Percentiles rank a stretch among this genome's conserved stretches.
phyloP scores from a whole-genome alignment of 2,888 invertebrate genomes.

The Drepana falcataria region DNA sequence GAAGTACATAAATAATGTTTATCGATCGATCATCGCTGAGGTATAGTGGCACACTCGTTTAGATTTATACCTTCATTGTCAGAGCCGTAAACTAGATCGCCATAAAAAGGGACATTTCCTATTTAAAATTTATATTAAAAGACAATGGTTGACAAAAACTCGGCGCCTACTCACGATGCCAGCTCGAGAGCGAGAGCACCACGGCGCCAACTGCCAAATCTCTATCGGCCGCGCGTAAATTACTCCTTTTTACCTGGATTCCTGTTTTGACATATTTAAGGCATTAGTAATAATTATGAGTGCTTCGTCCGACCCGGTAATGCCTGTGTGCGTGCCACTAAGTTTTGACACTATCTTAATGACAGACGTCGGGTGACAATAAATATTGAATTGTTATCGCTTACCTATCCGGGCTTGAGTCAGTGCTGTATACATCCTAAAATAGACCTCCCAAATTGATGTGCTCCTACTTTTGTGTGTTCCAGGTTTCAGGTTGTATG shows the following conservation, averaged over 20 bases:
- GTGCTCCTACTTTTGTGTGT: conserved; percentile 8
- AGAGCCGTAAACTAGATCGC: conserved; percentile 77
- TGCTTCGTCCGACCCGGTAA: conserved; percentile 60
- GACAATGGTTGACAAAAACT: conserved; percentile 77
- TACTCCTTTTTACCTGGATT: conserved; percentile 79
- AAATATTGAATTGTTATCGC: conserved; percentile 76
- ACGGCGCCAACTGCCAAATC: conserved; percentile 78
- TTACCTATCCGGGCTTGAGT: conserved; percentile 61
- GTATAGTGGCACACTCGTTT: conserved; percentile 63
- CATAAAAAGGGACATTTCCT: conserved; percentile 78
- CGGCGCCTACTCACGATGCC: conserved; percentile 69
- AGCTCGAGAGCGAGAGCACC: conserved; percentile 40
- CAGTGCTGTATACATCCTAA: conserved; percentile 56
- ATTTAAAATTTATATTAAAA: conserved; percentile 78
- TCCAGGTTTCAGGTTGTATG: conserved; percentile 11
- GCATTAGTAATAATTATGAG: conserved; percentile 80
- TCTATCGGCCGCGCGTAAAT: conserved; percentile 77
- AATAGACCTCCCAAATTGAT: conserved; percentile 69
- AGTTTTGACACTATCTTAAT: conserved; percentile 79
- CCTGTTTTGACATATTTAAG: conserved; percentile 80
- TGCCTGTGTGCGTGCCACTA: conserved; percentile 60
- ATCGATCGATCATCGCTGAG: conserved; percentile 75
- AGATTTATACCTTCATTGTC: conserved; percentile 78
- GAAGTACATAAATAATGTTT: conserved; percentile 78
- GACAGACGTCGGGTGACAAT: conserved; percentile 75